Percentiles rank a stretch among this genome's conserved stretches.
Evolutionary conservation across 2,113 vertebrate genomes (phyloP).

Genomic region (Microcebus murinus): DNA sequence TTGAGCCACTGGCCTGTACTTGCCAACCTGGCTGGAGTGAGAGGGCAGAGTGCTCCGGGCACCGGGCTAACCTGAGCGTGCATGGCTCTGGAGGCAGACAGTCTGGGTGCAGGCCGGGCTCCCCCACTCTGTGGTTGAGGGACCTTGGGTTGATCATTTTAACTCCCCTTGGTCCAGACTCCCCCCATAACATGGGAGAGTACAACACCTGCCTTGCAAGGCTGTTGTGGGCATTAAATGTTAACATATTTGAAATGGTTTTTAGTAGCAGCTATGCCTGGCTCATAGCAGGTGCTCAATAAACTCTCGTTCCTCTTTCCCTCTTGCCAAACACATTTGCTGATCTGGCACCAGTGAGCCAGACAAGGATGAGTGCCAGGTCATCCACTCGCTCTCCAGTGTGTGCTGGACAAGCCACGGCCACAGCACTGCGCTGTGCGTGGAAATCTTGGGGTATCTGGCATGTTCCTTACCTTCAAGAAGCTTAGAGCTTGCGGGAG

Average conservation of each 20-base stretch:
- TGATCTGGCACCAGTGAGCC: rapidly evolving
- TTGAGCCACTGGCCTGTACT: not conserved
- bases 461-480: not conserved
- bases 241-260: not conserved
- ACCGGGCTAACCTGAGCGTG: not conserved
- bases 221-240: not conserved
- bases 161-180: not conserved
- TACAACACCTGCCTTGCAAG: not conserved
- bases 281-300: not conserved
- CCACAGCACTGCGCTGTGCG: not conserved
- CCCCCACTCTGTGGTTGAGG: rapidly evolving
- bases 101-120: not conserved
- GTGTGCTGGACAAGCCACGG: rapidly evolving
- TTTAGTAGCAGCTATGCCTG: not conserved
- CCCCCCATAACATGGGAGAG: too few relatives aligned
- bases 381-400: rapidly evolving
- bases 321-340: not conserved
- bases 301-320: not conserved
- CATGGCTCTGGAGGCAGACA: not conserved
- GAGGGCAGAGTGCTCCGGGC: not conserved
- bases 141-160: not conserved
- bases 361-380: not conserved
- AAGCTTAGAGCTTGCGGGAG: not conserved
- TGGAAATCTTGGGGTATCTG: not conserved
- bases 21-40: not conserved